phyloP scores from a whole-genome alignment of 2,888 invertebrate species.

The Diarsia dahlii region DNA sequence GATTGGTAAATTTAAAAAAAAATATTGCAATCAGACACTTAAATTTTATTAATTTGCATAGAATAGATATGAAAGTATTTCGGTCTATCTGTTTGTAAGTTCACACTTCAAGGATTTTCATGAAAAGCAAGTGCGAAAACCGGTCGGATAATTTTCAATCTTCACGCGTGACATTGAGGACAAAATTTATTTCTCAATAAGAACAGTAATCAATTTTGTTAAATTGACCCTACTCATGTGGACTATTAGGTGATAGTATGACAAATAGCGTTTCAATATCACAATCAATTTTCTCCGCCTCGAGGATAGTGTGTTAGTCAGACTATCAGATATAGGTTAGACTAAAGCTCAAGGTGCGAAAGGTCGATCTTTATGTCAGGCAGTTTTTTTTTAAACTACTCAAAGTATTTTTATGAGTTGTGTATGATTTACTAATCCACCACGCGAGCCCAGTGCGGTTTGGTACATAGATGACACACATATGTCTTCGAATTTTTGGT shows the following conservation, averaged over 20 bases:
- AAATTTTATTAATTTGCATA: too few relatives aligned
- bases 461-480: too few relatives aligned
- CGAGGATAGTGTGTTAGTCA: not conserved
- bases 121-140: not conserved
- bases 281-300: constrained; percentile 20
- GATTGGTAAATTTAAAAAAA: too few relatives aligned
- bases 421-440: too few relatives aligned
- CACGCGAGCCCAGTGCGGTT: too few relatives aligned
- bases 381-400: too few relatives aligned
- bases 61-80: too few relatives aligned
- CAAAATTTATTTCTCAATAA: constrained; percentile 3
- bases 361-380: too few relatives aligned
- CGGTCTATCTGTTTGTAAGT: too few relatives aligned
- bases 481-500: too few relatives aligned
- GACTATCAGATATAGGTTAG: not conserved
- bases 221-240: constrained; percentile 11
- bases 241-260: not conserved
- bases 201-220: constrained; percentile 20
- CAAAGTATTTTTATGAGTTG: too few relatives aligned
- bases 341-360: not conserved
- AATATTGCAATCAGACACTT: too few relatives aligned
- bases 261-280: constrained; percentile 33
- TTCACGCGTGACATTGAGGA: not conserved
- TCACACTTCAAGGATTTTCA: not conserved
- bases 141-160: not conserved